Conservation (phyloP, 2,888 invertebrate species). For the Incurvaria masculella region DNA sequence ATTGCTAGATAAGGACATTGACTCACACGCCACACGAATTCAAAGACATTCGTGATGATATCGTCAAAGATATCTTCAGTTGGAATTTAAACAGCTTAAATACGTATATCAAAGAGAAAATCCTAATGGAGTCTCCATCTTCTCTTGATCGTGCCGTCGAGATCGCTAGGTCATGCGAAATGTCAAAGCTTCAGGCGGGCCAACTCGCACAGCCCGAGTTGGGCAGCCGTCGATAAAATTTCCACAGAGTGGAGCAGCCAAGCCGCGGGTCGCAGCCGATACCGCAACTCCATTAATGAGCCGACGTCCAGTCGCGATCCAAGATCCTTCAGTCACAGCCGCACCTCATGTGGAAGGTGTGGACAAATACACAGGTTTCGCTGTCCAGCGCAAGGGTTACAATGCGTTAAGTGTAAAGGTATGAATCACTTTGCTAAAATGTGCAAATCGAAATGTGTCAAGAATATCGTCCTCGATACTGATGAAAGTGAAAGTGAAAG, state of each 20-base stretch:
- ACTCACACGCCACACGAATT: constrained; percentile 6
- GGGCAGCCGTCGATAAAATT: not conserved
- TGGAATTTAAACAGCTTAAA: not conserved
- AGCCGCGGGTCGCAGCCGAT: not conserved
- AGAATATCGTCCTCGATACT: too few species aligned
- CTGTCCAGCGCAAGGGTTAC: not conserved
- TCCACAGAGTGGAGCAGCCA: not conserved
- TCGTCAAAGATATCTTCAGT: not conserved
- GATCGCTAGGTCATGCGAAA: not conserved
- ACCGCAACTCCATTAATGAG: not conserved
- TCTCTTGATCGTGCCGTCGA: not conserved
- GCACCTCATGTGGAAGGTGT: not conserved
- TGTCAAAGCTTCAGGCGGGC: not conserved
- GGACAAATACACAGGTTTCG: not conserved
- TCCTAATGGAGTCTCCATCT: not conserved
- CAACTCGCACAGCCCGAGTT: not conserved
- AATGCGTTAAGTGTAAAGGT: not conserved
- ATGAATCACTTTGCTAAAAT: not conserved
- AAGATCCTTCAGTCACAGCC: not conserved
- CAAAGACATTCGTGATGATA: not conserved
- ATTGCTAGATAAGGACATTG: constrained; percentile 5
- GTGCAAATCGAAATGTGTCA: not conserved
- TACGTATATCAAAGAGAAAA: not conserved
- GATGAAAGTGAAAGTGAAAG: not conserved
- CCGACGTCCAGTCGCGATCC: not conserved